Conservation (phyloP, 1,140 invertebrate species). For the Cotesia glomerata region DNA sequence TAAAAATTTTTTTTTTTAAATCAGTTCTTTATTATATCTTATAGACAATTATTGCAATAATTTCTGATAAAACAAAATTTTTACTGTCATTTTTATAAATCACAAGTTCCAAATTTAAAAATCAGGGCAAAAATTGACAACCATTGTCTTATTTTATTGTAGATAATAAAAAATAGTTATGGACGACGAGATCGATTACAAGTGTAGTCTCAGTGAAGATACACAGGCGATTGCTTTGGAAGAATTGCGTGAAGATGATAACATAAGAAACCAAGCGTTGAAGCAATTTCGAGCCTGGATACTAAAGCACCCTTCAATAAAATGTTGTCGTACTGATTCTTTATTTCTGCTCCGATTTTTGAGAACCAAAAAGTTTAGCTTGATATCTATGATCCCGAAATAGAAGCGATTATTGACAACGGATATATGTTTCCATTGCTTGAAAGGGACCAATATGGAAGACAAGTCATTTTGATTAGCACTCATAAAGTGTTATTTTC, state of each 20-base stretch:
- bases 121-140: no score
- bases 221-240: constrained; percentile 67
- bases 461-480: constrained; percentile 68
- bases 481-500: no score
- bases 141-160: neutral
- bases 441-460: constrained; percentile 74
- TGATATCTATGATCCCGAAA: constrained; percentile 75
- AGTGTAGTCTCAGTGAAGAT: constrained; percentile 55
- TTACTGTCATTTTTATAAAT: no score
- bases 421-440: constrained; percentile 82
- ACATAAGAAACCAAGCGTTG: constrained; percentile 71
- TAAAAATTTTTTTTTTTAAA: no score
- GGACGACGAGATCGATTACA: constrained; percentile 44
- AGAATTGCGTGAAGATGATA: constrained; percentile 77
- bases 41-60: no score
- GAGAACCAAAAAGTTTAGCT: constrained; percentile 84
- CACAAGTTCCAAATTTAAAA: no score
- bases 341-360: constrained; percentile 83
- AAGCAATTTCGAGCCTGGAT: constrained; percentile 79
- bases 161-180: constrained; percentile 36
- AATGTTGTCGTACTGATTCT: constrained; percentile 77
- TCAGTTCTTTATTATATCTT: no score
- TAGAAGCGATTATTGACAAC: constrained; percentile 78
- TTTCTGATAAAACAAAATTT: no score
- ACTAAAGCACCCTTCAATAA: constrained; percentile 76